Evolutionary conservation across 2,113 vertebrate genomes (phyloP).

Genomic region (Australoheros scitulus): DNA sequence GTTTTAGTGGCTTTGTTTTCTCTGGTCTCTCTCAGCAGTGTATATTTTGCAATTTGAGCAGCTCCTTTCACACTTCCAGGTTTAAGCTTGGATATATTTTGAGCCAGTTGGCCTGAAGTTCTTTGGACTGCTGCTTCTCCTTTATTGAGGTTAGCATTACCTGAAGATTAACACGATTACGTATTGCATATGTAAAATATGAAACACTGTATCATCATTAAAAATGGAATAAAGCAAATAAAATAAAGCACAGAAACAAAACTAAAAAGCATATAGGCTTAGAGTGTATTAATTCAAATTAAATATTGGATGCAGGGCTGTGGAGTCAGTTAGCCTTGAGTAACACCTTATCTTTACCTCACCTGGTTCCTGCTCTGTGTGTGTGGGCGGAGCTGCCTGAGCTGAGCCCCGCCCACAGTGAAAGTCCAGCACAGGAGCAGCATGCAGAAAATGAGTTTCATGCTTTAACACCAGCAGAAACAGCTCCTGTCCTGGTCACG

Average conservation of each 20-base stretch:
- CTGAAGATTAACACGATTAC: too few relatives aligned
- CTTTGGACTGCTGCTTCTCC: too few relatives aligned
- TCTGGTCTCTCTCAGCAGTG: too few relatives aligned
- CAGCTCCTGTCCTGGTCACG: accelerated
- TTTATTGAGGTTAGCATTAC: too few relatives aligned
- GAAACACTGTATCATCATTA: neutral
- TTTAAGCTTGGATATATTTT: too few relatives aligned
- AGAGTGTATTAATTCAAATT: neutral
- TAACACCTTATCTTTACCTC: neutral
- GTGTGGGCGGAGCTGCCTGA: neutral
- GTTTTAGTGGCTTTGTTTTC: neutral
- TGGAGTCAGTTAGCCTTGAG: neutral
- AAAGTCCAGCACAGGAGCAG: neutral
- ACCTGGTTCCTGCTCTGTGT: neutral
- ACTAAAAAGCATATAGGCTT: neutral
- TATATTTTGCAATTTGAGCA: too few relatives aligned
- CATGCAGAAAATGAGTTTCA: neutral
- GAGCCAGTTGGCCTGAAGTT: too few relatives aligned
- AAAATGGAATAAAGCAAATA: neutral
- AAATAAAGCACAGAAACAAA: neutral
- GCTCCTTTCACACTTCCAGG: too few relatives aligned
- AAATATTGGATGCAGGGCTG: neutral
- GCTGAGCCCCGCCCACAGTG: neutral
- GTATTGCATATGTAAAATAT: too few relatives aligned
- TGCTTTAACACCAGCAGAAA: neutral